Base-by-base conservation (phyloP, 2,797 vertebrate species). In the Bovichtus variegatus region DNA sequence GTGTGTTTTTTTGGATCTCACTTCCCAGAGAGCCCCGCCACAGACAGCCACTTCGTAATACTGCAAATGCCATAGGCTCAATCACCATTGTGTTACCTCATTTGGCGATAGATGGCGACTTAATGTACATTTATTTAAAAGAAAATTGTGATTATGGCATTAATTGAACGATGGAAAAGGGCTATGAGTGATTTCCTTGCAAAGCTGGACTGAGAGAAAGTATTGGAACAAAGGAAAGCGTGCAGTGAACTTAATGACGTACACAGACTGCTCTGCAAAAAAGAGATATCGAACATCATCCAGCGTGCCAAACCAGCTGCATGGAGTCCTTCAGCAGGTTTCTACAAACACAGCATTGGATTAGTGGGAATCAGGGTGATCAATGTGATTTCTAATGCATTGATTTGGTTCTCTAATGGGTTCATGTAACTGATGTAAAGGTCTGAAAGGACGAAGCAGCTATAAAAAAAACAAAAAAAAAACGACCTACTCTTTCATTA, bases 311-410 rank as follows among this genome's bases (percentile, higher is more conserved):
- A 34, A 58, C n/a, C 12, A 11, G 47, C 38, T 31, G 47, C 10
- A 54, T 21, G 18, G 16, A 72, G 46, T 49, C 23, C 29, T 36
- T 53, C n/a, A 27, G 46, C 23, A 55, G 74, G 19, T 27, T 74
- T 50, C 53, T 2, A 43, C 60, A 71, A 64, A 71, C 47, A 67
- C 54, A 60, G 25, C 8, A 38, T 64, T 53, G 29, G 40, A 72
- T 72, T 55, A 84, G 69, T 60, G 58, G 38, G 29, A 71, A 65
- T 83, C 61, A 6, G 11, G 38, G 50, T 55, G 55, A 75, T 70
- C 58, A 31, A 46, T 65, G 41, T 18, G 9, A 55, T 71, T 73
- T 76, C 43, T 58, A 69, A 76, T 75, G 59, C 65, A 73, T 10
- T 71, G 60, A 57, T 12, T 49, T 63, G n/a, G 19, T 44, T 73